Conservation (phyloP, 2,888 invertebrate genomes). For the Gnatocerus cornutus region DNA sequence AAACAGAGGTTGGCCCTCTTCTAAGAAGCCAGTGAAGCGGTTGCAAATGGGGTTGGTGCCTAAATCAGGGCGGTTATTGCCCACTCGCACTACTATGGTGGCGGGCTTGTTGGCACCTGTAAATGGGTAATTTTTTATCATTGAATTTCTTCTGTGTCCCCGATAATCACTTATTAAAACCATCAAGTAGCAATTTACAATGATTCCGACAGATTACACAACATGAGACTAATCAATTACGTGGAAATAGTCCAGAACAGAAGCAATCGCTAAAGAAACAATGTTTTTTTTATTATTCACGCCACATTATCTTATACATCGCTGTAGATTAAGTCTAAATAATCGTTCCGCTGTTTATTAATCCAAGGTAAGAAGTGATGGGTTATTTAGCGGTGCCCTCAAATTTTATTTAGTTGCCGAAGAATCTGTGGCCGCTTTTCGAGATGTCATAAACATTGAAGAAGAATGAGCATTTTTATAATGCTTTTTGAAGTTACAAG, state of each 20-base stretch:
- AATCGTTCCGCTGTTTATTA: no score
- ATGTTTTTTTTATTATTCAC: not conserved
- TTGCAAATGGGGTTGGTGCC: conserved; percentile 95
- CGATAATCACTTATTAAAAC: no score
- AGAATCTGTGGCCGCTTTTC: no score
- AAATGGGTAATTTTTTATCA: not conserved
- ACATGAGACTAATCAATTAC: not conserved
- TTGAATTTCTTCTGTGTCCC: no score
- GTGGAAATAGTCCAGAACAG: not conserved
- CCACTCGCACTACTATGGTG: conserved; percentile 91
- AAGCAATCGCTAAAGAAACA: not conserved
- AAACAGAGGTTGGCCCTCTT: conserved; percentile 93
- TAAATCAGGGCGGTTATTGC: conserved; percentile 93
- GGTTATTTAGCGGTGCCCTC: no score
- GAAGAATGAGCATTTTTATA: no score
- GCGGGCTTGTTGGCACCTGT: conserved; percentile 86
- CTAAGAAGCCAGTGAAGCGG: conserved; percentile 87
- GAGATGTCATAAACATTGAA: no score
- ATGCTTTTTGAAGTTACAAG: not conserved
- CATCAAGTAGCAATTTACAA: not conserved
- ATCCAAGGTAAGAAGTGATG: no score
- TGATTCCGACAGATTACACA: not conserved
- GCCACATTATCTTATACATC: no score
- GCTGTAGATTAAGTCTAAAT: no score
- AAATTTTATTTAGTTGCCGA: no score